Evolutionary conservation across 2,797 vertebrate species (phyloP).

Genomic region (Crocodylus rhombifer): DNA sequence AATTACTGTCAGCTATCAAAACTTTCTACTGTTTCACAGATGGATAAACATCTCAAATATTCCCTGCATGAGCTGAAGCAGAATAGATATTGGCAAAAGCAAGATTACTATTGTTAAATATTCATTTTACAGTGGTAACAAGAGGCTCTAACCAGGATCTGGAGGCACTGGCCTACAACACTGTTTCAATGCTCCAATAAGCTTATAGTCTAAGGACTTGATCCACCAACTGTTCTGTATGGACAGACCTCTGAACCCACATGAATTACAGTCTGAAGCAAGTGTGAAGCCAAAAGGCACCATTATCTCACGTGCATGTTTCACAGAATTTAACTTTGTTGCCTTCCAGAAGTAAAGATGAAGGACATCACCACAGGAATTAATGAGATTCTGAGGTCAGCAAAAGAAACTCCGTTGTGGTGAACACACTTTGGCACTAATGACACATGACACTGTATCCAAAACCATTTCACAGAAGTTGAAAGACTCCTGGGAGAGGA

Average conservation of each 20-base stretch:
- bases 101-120: conserved; percentile 59
- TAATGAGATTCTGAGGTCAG: conserved; percentile 5
- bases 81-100: conserved; percentile 45
- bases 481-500: conserved; percentile 31
- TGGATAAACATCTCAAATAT: conserved; percentile 34
- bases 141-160: not conserved
- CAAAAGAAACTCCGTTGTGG: not conserved
- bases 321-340: conserved; percentile 1
- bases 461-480: conserved; percentile 14
- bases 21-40: conserved; percentile 22
- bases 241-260: not conserved
- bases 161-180: not conserved
- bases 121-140: conserved; percentile 4
- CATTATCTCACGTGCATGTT: not conserved
- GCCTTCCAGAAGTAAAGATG: conserved; percentile 15
- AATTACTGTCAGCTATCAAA: conserved; percentile 11
- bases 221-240: not conserved
- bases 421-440: not conserved
- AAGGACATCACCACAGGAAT: not conserved
- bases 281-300: not conserved
- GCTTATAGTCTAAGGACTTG: not conserved
- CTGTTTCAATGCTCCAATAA: not conserved
- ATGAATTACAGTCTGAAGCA: conserved; percentile 2
- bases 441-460: not conserved
- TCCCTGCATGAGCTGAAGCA: conserved; percentile 27